phyloP scores from a whole-genome alignment of 2,888 invertebrate genomes.

The Lucinisca nassula region DNA sequence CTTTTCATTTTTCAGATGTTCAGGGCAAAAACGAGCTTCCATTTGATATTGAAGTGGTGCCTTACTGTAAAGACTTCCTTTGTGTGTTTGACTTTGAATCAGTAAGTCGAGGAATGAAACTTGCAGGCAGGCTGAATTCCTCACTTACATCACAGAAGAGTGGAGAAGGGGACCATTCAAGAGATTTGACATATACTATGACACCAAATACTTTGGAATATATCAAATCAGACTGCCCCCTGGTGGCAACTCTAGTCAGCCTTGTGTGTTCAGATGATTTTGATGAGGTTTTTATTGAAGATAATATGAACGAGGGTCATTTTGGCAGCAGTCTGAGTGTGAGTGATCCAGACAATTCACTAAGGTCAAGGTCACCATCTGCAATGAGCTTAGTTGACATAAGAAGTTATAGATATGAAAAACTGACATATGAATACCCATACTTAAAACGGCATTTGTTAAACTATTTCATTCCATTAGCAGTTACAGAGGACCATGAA shows the following conservation, averaged over 20 bases:
- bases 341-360: constrained; percentile 33
- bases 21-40: constrained; percentile 72
- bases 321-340: constrained; percentile 67
- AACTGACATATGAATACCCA: constrained; percentile 82
- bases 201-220: constrained; percentile 85
- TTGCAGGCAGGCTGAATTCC: constrained; percentile 30
- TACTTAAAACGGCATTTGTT: constrained; percentile 82
- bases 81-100: constrained; percentile 76
- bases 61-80: constrained; percentile 71
- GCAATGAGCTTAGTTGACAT: constrained; percentile 84
- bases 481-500: constrained; percentile 81
- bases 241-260: constrained; percentile 85
- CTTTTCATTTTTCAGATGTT: constrained; percentile 59
- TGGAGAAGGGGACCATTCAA: constrained; percentile 25
- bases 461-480: constrained; percentile 82
- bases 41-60: constrained; percentile 73
- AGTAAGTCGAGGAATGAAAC: constrained; percentile 19
- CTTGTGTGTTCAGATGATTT: constrained; percentile 84
- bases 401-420: constrained; percentile 84
- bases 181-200: constrained; percentile 71
- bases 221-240: constrained; percentile 81
- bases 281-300: constrained; percentile 77
- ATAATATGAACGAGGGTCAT: constrained; percentile 78
- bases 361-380: constrained; percentile 71
- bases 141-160: constrained; percentile 45